Base-by-base conservation (phyloP, 2,113 vertebrate genomes). In the Aplodontia rufa region DNA sequence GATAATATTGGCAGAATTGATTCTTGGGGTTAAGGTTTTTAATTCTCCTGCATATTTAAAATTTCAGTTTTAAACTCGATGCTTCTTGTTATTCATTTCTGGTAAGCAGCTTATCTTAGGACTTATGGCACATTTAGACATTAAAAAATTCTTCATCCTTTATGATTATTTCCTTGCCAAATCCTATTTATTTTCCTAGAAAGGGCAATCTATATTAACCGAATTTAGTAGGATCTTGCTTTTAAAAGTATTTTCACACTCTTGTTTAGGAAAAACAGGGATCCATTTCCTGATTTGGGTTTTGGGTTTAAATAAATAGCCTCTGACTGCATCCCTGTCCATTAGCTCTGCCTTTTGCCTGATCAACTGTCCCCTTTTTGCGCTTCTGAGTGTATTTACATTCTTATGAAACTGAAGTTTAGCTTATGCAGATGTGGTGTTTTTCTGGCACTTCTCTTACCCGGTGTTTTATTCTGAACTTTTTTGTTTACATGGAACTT, bases 401-500 rank as follows among this genome's bases (percentile, higher is more conserved):
- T 60, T 42, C 16, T 30, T 13, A 28, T 7, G n/a, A 55, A 40
- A 32, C 14, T 87, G 66, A 37, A 69, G 13, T 47, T 68, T 30
- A 49, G 75, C 22, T n/a, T 4, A n/a, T 28, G 32, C 3, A n/a
- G 19, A 74, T 26, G 7, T 51, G 10, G 42, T 35, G 8, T 58
- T 75, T 75, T 81, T 60, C 55, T 72, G 32, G 8, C 37, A 47
- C 35, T 28, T 84, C 64, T 81, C 35, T 91, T 87, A 64, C 40
- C 49, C 32, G 16, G 55, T 71, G 30, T 95, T 95, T 95, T 85
- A 28, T 82, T 92, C 60, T 10, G 32, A 22, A 66, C 37, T 8
- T 64, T 87, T 69, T 58, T 72, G 72, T 95, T 93, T 87, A 85
- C 76, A 74, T 32, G 47, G 40, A 62, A 90, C 81, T 93, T 92